Evolutionary conservation across 1,140 invertebrate species (phyloP).

Genomic region (Arctopsyche grandis): DNA sequence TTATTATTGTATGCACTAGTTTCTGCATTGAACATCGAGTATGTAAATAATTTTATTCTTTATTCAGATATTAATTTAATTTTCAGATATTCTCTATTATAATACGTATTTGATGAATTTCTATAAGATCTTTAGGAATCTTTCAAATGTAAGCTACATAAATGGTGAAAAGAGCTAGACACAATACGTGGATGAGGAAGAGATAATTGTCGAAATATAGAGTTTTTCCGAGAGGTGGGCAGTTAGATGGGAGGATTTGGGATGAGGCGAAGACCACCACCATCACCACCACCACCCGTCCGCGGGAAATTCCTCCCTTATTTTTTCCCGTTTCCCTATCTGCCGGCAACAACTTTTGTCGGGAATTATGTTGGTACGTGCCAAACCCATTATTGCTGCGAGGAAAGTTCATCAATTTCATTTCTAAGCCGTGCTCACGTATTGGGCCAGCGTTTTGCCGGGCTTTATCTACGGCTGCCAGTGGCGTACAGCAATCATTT

Average conservation of each 20-base stretch:
- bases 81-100: too few relatives aligned
- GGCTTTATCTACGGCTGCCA: conserved; percentile 52
- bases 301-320: conserved; percentile 55
- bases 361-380: conserved; percentile 69
- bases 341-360: conserved; percentile 63
- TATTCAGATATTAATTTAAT: too few relatives aligned
- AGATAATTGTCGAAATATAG: conserved; percentile 42
- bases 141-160: too few relatives aligned
- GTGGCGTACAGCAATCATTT: conserved; percentile 33
- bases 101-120: too few relatives aligned
- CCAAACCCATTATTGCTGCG: conserved; percentile 69
- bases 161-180: too few relatives aligned
- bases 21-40: too few relatives aligned
- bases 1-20: too few relatives aligned
- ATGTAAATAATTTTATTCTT: too few relatives aligned
- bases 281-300: conserved; percentile 41
- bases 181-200: neutral
- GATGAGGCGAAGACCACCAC: neutral
- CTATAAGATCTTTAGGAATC: too few relatives aligned
- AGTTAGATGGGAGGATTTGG: neutral
- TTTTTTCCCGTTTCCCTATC: conserved; percentile 55
- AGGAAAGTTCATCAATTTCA: conserved; percentile 56
- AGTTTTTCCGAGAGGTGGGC: conserved; percentile 23
- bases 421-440: conserved; percentile 55
- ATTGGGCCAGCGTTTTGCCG: conserved; percentile 54